Evolutionary conservation across 2,797 vertebrate genomes (phyloP).

Genomic region (Leucoraja ocellata): DNA sequence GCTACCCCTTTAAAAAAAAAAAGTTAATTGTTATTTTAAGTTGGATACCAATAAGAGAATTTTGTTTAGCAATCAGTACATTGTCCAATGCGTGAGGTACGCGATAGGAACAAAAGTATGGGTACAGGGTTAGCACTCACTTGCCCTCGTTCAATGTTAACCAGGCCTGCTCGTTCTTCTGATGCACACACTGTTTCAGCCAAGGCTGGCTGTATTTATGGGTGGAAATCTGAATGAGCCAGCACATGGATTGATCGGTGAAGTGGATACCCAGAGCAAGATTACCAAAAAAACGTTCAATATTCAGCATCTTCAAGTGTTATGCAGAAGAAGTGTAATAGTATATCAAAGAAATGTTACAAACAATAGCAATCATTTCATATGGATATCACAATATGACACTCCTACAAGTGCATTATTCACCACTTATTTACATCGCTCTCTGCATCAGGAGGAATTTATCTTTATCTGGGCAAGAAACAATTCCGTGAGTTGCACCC

Average conservation of each 20-base stretch:
- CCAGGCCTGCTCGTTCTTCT: background rate
- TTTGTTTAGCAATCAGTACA: background rate
- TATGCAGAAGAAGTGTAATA: background rate
- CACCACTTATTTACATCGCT: background rate
- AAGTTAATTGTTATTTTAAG: background rate
- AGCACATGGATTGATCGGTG: background rate
- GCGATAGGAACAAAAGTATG: background rate
- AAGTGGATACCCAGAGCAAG: slow-evolving; percentile 32
- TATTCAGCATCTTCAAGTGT: background rate
- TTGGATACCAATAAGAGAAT: background rate
- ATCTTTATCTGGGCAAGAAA: background rate
- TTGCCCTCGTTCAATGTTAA: background rate
- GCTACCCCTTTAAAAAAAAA: too few relatives aligned
- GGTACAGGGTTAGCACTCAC: background rate
- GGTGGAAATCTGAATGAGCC: background rate
- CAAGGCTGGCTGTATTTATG: background rate
- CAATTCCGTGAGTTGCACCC: background rate
- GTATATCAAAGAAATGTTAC: background rate
- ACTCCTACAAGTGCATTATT: background rate
- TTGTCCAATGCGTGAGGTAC: background rate
- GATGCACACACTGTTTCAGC: background rate
- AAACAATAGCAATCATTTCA: background rate
- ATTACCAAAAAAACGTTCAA: background rate
- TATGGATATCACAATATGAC: slow-evolving; percentile 33
- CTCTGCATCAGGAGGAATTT: background rate